A percentile compares a stretch with the other conserved stretches of the same genome.
Conservation (phyloP, 2,888 invertebrate genomes). For the Diabrotica balteata region DNA sequence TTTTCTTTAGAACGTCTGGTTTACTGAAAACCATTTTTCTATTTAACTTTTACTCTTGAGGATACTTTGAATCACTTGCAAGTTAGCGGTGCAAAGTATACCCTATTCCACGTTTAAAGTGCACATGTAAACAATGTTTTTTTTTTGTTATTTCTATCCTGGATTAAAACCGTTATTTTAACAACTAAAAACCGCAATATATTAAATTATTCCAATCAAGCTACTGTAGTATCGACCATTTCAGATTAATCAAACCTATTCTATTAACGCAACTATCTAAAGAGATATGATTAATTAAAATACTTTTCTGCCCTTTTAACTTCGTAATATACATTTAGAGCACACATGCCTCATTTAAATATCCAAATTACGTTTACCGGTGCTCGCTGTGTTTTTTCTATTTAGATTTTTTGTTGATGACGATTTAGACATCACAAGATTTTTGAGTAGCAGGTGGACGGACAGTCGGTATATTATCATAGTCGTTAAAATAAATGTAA, state of each 20-base stretch:
- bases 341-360: constrained; percentile 44
- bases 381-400: constrained; percentile 23
- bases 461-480: constrained; percentile 21
- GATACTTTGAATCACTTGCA: no score
- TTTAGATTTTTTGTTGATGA: constrained; percentile 39
- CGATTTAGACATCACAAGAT: constrained; percentile 42
- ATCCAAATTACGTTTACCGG: constrained; percentile 45
- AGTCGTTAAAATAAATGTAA: constrained; percentile 31
- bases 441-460: constrained; percentile 42
- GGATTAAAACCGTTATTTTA: no score
- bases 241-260: not conserved
- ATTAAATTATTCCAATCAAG: no score
- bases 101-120: no score
- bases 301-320: constrained; percentile 4
- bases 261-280: constrained; percentile 6
- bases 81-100: no score
- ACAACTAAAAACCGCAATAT: no score
- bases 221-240: no score
- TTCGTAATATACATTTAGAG: constrained; percentile 12
- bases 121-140: no score
- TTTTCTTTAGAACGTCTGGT: no score
- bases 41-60: no score
- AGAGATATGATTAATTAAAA: constrained; percentile 14
- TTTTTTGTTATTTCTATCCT: no score
- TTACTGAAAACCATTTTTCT: no score